Evolutionary conservation across 1,140 invertebrate genomes (phyloP).

Genomic region (Pissodes strobi): DNA sequence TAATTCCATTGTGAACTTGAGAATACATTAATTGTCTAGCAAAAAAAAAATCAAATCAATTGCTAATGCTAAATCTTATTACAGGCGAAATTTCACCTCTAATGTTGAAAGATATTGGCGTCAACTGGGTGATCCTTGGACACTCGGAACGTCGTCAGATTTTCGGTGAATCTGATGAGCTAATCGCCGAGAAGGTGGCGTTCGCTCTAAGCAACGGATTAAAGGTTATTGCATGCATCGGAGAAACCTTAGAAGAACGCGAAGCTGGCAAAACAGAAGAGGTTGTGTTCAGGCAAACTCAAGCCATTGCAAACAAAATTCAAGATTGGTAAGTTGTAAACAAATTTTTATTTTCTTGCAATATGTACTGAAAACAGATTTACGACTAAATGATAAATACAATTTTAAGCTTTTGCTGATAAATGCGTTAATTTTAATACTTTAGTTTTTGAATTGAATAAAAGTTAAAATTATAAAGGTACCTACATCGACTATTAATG

Average conservation of each 20-base stretch:
- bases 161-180: slow-evolving; percentile 89
- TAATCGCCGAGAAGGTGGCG: slow-evolving; percentile 90
- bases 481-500: too few species aligned
- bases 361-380: too few species aligned
- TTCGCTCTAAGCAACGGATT: slow-evolving; percentile 87
- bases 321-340: slow-evolving; percentile 72
- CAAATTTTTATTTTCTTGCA: too few species aligned
- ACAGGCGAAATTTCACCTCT: slow-evolving; percentile 74
- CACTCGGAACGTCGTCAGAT: slow-evolving; percentile 97
- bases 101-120: slow-evolving; percentile 93
- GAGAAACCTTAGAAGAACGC: slow-evolving; percentile 95
- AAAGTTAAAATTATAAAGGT: too few species aligned
- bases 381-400: too few species aligned
- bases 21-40: too few species aligned
- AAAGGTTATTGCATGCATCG: slow-evolving; percentile 96
- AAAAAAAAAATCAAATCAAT: too few species aligned
- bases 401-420: too few species aligned
- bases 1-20: too few species aligned
- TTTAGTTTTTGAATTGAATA: too few species aligned
- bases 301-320: slow-evolving; percentile 78
- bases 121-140: slow-evolving; percentile 95
- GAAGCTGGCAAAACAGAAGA: slow-evolving; percentile 94
- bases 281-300: slow-evolving; percentile 91
- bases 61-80: too few species aligned
- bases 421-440: too few species aligned